Evolutionary conservation across 2,797 vertebrate species (phyloP), one percentile per base, ranked within the genome.

Genomic region (Uromys caudimaculatus): DNA sequence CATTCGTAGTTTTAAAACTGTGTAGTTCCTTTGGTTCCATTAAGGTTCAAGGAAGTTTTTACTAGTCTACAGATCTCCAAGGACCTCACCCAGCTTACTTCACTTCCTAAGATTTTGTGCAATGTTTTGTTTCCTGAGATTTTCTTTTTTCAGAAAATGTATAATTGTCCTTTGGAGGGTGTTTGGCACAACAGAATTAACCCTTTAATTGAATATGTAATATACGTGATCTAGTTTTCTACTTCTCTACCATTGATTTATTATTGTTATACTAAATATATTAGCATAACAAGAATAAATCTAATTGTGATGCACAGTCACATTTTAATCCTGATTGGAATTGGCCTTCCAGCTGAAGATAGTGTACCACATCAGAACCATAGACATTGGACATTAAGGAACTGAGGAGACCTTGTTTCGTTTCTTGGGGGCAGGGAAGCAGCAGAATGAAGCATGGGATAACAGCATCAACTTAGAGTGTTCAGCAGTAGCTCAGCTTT

Each of bases 401-500:
- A 41, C 32, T 35, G 38, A 23, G 54, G 50, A 5, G 0, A 13
- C 62, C 95, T 8, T 69, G 90, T 88, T 90, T 64, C 83, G 1
- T 93, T 81, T 89, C 64, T 1, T 23, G 89, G n/a, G 93, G 75
- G 54, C 13, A 41, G 90, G 82, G 52, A 90, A 76, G 58, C 83
- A 47, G 95, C 29, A 32, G 83, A 52, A 78, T 77, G 78, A 87
- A 91, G 82, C 82, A 21, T 52, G 93, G 95, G 60, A 76, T 38
- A 96, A 93, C 95, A 94, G 38, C 94, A 97, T 96, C 97, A 97
- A 97, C 96, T 94, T 83, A 77, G 50, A 96, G 44, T 93, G 79
- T 96, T 97, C 97, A 95, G 94, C 98, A 96, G 81, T 78, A 97
- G 95, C 97, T 97, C 97, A 97, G 97, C 98, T 97, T 95, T 97